phyloP scores from a whole-genome alignment of 1,140 invertebrate species.

The Temnothorax curvispinosus region DNA sequence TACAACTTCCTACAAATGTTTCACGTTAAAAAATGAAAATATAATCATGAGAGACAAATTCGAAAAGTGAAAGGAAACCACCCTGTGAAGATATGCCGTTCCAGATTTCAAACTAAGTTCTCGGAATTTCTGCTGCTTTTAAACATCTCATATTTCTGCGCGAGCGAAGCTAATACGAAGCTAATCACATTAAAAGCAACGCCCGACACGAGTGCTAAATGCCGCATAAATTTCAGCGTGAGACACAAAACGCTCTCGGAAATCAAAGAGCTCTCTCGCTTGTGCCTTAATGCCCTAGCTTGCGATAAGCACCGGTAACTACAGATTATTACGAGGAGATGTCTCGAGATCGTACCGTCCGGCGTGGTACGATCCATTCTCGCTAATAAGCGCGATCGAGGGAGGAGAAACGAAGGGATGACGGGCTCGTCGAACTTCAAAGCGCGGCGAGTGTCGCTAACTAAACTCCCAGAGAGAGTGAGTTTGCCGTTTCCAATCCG shows the following conservation, averaged over 20 bases:
- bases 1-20: background rate
- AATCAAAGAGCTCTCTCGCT: slow-evolving; percentile 46
- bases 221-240: background rate
- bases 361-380: slow-evolving; percentile 64
- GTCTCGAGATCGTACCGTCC: slow-evolving; percentile 23
- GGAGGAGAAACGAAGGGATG: slow-evolving; percentile 56
- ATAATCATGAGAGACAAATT: background rate
- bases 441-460: slow-evolving; percentile 82
- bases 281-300: background rate
- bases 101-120: background rate
- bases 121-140: background rate
- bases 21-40: background rate
- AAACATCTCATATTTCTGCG: background rate
- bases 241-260: background rate
- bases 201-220: slow-evolving; percentile 14
- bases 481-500: slow-evolving; percentile 83
- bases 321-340: slow-evolving; percentile 5
- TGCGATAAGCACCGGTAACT: slow-evolving; percentile 21
- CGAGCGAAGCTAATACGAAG: background rate
- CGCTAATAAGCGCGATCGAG: slow-evolving; percentile 83
- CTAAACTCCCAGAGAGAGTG: slow-evolving; percentile 78
- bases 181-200: slow-evolving; percentile 22
- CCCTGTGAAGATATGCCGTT: background rate
- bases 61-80: background rate
- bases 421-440: slow-evolving; percentile 81